Evolutionary conservation across 2,888 invertebrate species (phyloP).

Genomic region (Watsonalla cultraria): DNA sequence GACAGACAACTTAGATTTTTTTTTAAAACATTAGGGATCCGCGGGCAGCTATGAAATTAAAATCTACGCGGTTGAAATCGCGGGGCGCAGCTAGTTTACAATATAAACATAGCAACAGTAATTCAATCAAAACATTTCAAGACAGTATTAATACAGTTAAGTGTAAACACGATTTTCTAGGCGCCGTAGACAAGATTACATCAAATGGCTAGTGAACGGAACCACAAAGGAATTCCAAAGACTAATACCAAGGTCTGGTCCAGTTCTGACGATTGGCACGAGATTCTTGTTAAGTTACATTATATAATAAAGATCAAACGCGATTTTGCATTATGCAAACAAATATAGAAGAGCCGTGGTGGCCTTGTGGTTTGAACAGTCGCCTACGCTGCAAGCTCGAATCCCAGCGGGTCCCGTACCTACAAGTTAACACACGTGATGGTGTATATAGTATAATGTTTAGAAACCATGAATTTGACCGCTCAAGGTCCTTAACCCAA

Average conservation of each 20-base stretch:
- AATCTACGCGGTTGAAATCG: too few species aligned
- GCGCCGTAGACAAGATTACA: conserved; percentile 1
- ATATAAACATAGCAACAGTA: neutral
- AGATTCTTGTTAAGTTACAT: conserved; percentile 23
- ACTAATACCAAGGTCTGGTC: conserved; percentile 23
- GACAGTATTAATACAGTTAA: neutral
- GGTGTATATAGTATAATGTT: neutral
- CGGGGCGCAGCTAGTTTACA: too few species aligned
- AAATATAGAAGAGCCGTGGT: too few species aligned
- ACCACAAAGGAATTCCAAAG: conserved; percentile 21
- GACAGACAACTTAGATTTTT: too few species aligned
- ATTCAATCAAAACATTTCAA: conserved; percentile 1
- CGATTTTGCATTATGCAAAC: conserved; percentile 12
- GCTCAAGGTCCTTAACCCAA: neutral
- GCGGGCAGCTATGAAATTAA: too few species aligned
- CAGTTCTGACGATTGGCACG: conserved; percentile 19
- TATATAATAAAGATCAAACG: conserved; percentile 19
- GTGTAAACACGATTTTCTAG: neutral
- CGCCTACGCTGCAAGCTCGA: too few species aligned
- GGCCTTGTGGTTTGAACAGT: too few species aligned
- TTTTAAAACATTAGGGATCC: too few species aligned
- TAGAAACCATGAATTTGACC: neutral
- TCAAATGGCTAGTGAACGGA: conserved; percentile 23
- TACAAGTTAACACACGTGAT: too few species aligned
- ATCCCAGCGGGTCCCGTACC: too few species aligned